Evolutionary conservation across 1,140 invertebrate genomes (phyloP), one percentile per base, ranked within the genome.

Genomic region (Pollicipes pollicipes): DNA sequence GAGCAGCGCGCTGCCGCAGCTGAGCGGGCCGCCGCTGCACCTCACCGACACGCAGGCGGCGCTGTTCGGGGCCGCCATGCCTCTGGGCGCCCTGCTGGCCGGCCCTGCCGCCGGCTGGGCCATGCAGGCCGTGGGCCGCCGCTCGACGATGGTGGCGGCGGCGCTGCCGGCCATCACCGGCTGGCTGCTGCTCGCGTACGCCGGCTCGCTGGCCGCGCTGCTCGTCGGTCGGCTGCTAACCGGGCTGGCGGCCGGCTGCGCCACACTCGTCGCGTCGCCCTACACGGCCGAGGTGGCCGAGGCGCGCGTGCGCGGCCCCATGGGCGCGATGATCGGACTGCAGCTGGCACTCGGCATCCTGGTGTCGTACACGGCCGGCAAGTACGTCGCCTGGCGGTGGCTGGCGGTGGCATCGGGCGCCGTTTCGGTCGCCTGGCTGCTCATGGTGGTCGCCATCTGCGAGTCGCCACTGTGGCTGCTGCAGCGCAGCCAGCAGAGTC

Each of bases 281-380:
- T 73, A 73, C 63, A 30, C 73, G 13, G 31, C 72, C 32, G 72
- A 73, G 66, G 63, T 71, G n/a, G 10, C 71, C 3, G 66, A 64
- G 8, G 17, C 72, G n/a, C 37, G 30, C 13, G 13, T 45, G 27
- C 71, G 72, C n/a, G 72, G 72, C 21, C 30, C 68, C 26, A 10
- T 73, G 3, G 72, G 72, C 2, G 63, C 69, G 1, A 16, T 29
- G 4, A 29, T 73, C 35, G 68, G 73, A 30, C 64, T 45, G 8
- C 21, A 26, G 37, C 24, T 69, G 3, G 24, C 6, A 3, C 4
- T 35, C 24, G 68, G 63, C 21, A 21, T 69, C 3, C 37, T 69
- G 31, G 26, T n/a, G 68, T 69, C 37, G 31, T 35, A 69, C 37
- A 21, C 26, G n/a, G 21, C 24, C 24, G 31, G 68, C 31, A 69